phyloP scores from a whole-genome alignment of 2,888 invertebrate genomes.

The Dicyrtoma fusca region DNA sequence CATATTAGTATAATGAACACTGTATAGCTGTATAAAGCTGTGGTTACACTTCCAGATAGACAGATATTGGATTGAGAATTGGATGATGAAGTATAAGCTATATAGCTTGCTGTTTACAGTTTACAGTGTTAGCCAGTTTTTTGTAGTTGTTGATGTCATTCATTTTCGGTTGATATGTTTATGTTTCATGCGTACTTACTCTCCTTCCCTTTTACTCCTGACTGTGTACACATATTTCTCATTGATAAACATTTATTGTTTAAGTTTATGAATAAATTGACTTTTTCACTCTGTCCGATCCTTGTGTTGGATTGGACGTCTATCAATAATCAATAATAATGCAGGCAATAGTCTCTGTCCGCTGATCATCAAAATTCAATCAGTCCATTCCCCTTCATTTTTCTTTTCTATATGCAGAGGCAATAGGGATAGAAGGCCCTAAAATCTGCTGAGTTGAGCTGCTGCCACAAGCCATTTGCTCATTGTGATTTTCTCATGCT shows the following conservation, averaged over 20 bases:
- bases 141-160: background rate
- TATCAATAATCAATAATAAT: constrained; percentile 1
- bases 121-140: no score
- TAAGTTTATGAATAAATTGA: constrained; percentile 28
- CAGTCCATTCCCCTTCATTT: background rate
- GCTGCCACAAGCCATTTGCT: no score
- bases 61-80: constrained; percentile 11
- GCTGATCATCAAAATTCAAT: constrained; percentile 4
- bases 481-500: no score
- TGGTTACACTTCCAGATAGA: no score
- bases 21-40: no score
- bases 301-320: background rate
- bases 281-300: constrained; percentile 12
- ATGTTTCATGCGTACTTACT: background rate
- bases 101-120: no score
- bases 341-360: constrained; percentile 3
- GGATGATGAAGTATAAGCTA: constrained; percentile 14
- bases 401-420: no score
- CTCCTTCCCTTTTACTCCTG: no score
- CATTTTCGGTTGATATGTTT: background rate
- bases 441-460: no score
- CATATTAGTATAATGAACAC: no score
- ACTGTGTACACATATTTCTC: constrained; percentile 21
- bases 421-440: no score
- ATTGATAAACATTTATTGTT: constrained; percentile 34